phyloP scores from a whole-genome alignment of 2,888 invertebrate genomes.

The Hypena proboscidalis region DNA sequence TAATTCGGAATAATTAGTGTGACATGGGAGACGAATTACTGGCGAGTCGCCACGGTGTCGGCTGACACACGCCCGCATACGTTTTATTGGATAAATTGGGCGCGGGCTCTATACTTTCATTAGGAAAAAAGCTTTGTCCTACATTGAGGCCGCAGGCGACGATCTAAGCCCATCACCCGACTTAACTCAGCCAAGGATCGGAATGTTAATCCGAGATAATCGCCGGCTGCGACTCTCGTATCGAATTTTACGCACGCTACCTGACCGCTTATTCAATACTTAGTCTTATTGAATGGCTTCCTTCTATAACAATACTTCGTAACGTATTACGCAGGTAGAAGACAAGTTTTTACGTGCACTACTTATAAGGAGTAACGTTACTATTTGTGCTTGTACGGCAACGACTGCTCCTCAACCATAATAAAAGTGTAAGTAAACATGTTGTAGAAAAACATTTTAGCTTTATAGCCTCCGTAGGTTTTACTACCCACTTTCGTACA shows the following conservation, averaged over 20 bases:
- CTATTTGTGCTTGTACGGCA: conserved; percentile 6
- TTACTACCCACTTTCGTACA: conserved; percentile 22
- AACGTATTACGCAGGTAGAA: conserved; percentile 68
- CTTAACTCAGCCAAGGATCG: conserved; percentile 57
- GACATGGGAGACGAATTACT: conserved; percentile 58
- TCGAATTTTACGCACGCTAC: conserved; percentile 81
- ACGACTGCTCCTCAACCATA: conserved; percentile 9
- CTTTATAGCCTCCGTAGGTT: conserved; percentile 25
- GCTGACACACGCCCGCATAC: conserved; percentile 69
- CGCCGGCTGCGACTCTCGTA: conserved; percentile 65
- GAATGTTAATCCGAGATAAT: conserved; percentile 83
- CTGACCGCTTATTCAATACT: conserved; percentile 73
- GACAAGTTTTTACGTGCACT: conserved; percentile 51
- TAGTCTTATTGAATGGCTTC: conserved; percentile 75
- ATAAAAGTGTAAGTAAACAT: conserved; percentile 23
- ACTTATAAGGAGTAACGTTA: conserved; percentile 29
- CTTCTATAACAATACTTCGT: conserved; percentile 67
- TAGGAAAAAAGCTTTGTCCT: conserved; percentile 66
- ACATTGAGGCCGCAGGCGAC: conserved; percentile 47
- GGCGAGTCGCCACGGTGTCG: conserved; percentile 52
- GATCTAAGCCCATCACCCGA: conserved; percentile 56
- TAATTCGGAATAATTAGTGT: conserved; percentile 73
- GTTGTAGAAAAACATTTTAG: conserved; percentile 15
- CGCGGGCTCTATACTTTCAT: conserved; percentile 62
- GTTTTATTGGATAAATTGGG: conserved; percentile 80